Conservation (phyloP, 1,140 invertebrate genomes). For the Achatina immaculata region DNA sequence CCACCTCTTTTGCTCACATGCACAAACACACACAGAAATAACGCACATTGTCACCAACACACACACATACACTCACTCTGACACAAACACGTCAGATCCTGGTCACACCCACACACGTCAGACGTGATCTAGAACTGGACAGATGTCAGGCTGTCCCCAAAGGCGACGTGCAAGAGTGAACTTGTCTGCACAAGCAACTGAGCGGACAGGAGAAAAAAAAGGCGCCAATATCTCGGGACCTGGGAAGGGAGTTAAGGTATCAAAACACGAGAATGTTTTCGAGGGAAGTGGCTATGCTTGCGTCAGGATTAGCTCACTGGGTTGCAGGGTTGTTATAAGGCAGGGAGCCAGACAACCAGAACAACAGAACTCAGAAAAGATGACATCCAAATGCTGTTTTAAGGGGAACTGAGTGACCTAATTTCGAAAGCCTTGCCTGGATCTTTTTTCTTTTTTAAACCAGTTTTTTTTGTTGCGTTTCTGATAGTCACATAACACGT, state of each 20-base stretch:
- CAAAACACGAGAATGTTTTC: slow-evolving; percentile 34
- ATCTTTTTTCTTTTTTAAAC: no score
- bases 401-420: no score
- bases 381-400: no score
- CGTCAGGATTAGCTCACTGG: slow-evolving; percentile 7
- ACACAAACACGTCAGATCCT: background rate
- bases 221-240: background rate
- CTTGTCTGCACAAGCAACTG: slow-evolving; percentile 19
- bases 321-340: background rate
- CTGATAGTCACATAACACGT: no score
- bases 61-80: background rate
- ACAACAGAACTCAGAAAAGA: no score
- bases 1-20: background rate
- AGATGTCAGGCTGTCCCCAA: slow-evolving; percentile 19
- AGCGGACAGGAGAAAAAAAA: background rate
- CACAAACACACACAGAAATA: background rate
- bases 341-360: background rate
- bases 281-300: slow-evolving; percentile 14
- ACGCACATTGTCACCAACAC: background rate
- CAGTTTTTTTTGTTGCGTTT: no score
- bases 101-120: background rate
- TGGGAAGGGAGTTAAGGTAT: slow-evolving; percentile 13
- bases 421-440: no score
- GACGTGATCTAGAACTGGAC: background rate
- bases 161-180: slow-evolving; percentile 12